Percentiles rank a stretch among this genome's conserved stretches.
phyloP scores from a whole-genome alignment of 2,888 invertebrate genomes.

The Chrysina gloriosa region DNA sequence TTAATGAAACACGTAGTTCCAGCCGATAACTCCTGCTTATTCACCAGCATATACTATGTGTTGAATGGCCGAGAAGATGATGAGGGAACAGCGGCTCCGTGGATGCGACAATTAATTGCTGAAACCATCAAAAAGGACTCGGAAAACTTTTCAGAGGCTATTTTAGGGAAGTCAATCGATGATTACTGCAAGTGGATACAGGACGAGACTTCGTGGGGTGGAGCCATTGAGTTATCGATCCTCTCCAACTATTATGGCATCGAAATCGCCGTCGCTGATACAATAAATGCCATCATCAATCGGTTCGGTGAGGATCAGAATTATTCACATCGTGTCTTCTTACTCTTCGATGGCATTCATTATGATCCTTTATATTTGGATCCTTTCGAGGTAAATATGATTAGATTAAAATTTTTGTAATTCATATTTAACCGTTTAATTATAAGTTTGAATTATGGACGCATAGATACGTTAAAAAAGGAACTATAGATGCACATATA shows the following conservation, averaged over 20 bases:
- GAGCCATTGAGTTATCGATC: constrained; percentile 93
- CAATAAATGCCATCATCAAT: constrained; percentile 89
- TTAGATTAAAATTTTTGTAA: background rate
- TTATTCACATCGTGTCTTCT: constrained; percentile 84
- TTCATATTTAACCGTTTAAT: background rate
- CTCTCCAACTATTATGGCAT: constrained; percentile 87
- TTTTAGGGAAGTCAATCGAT: constrained; percentile 82
- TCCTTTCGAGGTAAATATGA: constrained; percentile 76
- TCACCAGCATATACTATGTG: constrained; percentile 87
- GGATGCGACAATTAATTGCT: constrained; percentile 90
- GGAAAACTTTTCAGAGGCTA: constrained; percentile 84
- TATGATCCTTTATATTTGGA: constrained; percentile 95
- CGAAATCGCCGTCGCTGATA: constrained; percentile 95
- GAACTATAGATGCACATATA: no score
- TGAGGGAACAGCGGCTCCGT: constrained; percentile 76
- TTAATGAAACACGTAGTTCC: constrained; percentile 92
- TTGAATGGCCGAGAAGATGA: constrained; percentile 83
- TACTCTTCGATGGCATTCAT: constrained; percentile 96
- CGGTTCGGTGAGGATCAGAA: constrained; percentile 93
- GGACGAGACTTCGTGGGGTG: constrained; percentile 92
- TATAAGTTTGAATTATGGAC: background rate
- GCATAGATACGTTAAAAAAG: no score
- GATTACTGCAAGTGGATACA: constrained; percentile 94
- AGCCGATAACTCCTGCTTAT: constrained; percentile 96
- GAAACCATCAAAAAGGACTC: constrained; percentile 82